Evolutionary conservation across 2,113 vertebrate species (phyloP).

Genomic region (Ochotona curzoniae): DNA sequence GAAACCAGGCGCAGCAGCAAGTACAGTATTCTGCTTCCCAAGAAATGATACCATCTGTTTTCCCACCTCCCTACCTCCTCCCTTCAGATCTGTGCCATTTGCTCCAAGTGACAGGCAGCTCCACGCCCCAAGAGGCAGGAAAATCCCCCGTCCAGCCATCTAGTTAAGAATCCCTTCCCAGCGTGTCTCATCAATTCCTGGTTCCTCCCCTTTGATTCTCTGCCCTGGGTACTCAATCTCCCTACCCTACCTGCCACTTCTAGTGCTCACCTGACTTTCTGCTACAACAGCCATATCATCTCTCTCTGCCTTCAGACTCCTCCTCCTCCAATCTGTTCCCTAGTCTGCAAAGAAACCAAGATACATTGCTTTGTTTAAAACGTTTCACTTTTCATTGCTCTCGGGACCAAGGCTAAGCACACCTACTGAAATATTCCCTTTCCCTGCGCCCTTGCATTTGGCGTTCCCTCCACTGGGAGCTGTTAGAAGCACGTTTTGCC

Average conservation of each 20-base stretch:
- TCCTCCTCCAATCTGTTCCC: not conserved
- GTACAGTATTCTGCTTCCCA: constrained; percentile 49
- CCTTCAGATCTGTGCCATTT: not conserved
- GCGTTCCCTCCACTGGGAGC: not conserved
- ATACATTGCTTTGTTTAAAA: not conserved
- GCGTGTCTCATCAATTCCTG: not conserved
- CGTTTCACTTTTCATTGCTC: not conserved
- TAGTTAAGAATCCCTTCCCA: not conserved
- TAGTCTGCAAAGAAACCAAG: not conserved
- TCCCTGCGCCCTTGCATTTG: not conserved
- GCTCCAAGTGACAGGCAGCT: not conserved
- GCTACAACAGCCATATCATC: not conserved
- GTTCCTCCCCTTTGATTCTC: not conserved
- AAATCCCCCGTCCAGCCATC: not conserved
- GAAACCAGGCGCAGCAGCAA: constrained; percentile 33
- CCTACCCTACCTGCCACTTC: not conserved
- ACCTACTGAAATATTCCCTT: not conserved
- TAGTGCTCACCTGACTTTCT: not conserved
- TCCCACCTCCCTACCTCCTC: too few relatives aligned
- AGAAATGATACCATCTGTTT: constrained; percentile 58
- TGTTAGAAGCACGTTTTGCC: not conserved
- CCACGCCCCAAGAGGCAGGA: not conserved
- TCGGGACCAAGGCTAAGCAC: not conserved
- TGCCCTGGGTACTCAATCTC: not conserved
- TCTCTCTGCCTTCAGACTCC: not conserved